Conservation (phyloP, 1,140 invertebrate genomes). For the Hylyphantes graminicola region DNA sequence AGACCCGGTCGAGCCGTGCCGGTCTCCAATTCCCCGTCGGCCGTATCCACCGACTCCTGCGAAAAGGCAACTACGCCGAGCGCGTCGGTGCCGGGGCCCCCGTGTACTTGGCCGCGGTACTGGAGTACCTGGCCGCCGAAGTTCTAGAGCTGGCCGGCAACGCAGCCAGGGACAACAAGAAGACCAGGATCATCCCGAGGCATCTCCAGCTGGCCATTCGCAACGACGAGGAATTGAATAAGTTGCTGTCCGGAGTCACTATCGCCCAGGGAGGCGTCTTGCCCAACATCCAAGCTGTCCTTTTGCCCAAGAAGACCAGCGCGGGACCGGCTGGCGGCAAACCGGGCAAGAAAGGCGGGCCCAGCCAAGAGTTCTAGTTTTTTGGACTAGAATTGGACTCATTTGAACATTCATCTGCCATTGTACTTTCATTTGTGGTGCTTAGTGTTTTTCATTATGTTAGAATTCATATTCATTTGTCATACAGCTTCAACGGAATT, state of each 20-base stretch:
- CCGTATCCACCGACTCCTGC: slow-evolving; percentile 68
- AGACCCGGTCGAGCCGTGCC: slow-evolving; percentile 67
- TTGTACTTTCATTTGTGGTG: too few species aligned
- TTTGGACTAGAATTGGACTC: too few species aligned
- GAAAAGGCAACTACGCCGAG: slow-evolving; percentile 67
- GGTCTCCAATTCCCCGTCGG: slow-evolving; percentile 71
- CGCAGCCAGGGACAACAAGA: slow-evolving; percentile 76
- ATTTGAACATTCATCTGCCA: too few species aligned
- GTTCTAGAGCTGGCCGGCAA: slow-evolving; percentile 82
- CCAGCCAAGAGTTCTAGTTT: slow-evolving; percentile 46
- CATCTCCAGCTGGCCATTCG: slow-evolving; percentile 84
- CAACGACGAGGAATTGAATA: slow-evolving; percentile 87
- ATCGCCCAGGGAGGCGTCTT: slow-evolving; percentile 86
- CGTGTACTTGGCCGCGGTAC: slow-evolving; percentile 77
- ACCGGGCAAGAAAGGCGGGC: slow-evolving; percentile 43
- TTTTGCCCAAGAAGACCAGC: slow-evolving; percentile 76
- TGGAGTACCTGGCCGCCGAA: slow-evolving; percentile 76
- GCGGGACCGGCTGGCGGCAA: slow-evolving; percentile 9
- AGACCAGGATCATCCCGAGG: slow-evolving; percentile 79
- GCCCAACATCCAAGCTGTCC: slow-evolving; percentile 79
- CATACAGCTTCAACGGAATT: too few species aligned
- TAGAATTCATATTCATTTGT: too few species aligned
- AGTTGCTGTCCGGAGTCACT: slow-evolving; percentile 80
- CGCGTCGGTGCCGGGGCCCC: slow-evolving; percentile 70
- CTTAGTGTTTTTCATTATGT: too few species aligned